Evolutionary conservation across 2,888 invertebrate species (phyloP).

Genomic region (Drosophila demipolita): DNA sequence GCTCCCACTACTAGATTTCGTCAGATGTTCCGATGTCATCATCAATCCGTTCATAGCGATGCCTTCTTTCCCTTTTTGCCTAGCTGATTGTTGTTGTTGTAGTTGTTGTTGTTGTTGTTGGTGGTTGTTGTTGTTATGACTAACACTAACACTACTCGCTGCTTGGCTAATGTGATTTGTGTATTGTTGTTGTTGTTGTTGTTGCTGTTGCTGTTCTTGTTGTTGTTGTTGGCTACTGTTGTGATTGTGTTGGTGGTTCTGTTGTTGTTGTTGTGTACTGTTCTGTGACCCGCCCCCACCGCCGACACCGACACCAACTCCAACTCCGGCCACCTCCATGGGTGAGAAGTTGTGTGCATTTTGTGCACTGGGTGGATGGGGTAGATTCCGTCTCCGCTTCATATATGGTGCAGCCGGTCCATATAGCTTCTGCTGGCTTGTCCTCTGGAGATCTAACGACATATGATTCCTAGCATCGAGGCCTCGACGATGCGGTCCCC

Average conservation of each 20-base stretch:
- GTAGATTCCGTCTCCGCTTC: conserved; percentile 82
- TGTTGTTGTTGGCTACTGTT: conserved; percentile 42
- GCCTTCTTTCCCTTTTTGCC: conserved; percentile 85
- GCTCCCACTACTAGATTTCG: conserved; percentile 84
- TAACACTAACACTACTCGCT: conserved; percentile 75
- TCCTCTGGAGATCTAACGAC: conserved; percentile 83
- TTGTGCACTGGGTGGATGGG: conserved; percentile 84
- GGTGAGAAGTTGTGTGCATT: conserved; percentile 84
- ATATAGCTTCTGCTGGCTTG: conserved; percentile 83
- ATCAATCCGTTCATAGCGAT: conserved; percentile 74
- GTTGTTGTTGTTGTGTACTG: conserved; percentile 47
- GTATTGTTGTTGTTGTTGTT: conserved; percentile 40
- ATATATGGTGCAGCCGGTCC: conserved; percentile 83
- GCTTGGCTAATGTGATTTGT: conserved; percentile 66
- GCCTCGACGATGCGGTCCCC: conserved; percentile 77
- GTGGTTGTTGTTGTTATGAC: conserved; percentile 61
- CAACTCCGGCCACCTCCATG: conserved; percentile 66
- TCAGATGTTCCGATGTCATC: conserved; percentile 80
- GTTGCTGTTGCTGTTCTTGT: conserved; percentile 30
- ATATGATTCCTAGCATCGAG: conserved; percentile 80
- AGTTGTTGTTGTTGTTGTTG: conserved; percentile 46
- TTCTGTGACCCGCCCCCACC: conserved; percentile 57
- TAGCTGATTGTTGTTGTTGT: conserved; percentile 75
- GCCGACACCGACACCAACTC: conserved; percentile 31
- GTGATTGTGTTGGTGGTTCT: conserved; percentile 40